phyloP scores from a whole-genome alignment of 2,113 vertebrate genomes.

The Sterna hirundo region DNA sequence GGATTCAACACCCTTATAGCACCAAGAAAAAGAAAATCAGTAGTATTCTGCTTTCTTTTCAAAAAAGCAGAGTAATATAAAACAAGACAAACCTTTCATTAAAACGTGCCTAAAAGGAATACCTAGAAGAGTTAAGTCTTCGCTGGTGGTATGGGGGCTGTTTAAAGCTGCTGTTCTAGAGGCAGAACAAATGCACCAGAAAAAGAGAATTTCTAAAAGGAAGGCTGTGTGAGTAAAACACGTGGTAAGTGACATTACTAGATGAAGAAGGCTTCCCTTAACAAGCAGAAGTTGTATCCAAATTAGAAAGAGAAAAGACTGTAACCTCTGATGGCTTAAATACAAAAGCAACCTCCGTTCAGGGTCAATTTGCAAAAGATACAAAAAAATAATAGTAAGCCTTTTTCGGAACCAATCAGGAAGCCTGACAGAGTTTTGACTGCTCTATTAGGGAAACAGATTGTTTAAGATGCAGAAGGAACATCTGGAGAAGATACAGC shows the following conservation, averaged over 20 bases:
- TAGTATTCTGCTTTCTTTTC: neutral
- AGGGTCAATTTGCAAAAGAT: neutral
- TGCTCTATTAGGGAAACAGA: neutral
- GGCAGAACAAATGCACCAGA: neutral
- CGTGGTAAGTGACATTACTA: neutral
- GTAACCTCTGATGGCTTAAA: neutral
- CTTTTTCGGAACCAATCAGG: neutral
- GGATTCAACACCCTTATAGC: neutral
- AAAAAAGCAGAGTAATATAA: neutral
- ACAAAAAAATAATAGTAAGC: neutral
- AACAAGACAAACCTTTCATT: neutral
- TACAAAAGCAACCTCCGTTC: neutral
- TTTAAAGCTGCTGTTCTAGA: neutral
- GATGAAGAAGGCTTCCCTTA: neutral
- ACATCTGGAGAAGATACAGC: neutral
- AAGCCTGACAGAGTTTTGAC: neutral
- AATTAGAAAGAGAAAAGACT: neutral
- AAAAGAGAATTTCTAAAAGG: neutral
- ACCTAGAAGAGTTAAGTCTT: neutral
- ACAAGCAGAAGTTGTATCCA: neutral
- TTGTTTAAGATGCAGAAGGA: neutral
- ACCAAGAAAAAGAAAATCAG: neutral
- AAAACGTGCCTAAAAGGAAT: neutral
- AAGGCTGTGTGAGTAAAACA: neutral
- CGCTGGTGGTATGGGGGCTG: neutral